A percentile compares a stretch with the other conserved stretches of the same genome.
Evolutionary conservation across 2,888 invertebrate genomes (phyloP).

Genomic region (Hoplodrina ambigua): DNA sequence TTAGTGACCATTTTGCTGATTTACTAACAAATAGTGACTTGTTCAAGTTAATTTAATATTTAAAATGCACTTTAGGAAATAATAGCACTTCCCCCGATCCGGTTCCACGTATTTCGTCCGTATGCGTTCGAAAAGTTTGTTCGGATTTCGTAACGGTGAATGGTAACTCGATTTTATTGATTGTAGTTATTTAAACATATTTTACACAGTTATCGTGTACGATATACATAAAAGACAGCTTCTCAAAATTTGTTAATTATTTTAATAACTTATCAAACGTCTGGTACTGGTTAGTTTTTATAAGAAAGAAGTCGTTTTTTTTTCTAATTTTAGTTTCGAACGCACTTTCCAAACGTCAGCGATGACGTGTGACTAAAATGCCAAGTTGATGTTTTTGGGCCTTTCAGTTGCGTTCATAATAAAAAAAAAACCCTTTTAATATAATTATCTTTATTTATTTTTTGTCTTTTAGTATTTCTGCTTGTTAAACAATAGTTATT

Average conservation of each 20-base stretch:
- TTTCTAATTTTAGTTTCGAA: constrained; percentile 62
- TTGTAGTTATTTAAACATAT: no score
- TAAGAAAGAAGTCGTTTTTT: fast-evolving
- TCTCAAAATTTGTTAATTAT: fast-evolving
- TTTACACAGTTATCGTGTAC: fast-evolving
- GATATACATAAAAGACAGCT: no score
- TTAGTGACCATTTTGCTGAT: constrained; percentile 86
- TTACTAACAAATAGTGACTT: constrained; percentile 69
- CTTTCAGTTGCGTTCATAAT: constrained; percentile 72
- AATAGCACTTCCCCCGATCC: constrained; percentile 4
- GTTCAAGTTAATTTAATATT: constrained; percentile 65
- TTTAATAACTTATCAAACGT: neutral
- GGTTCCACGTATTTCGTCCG: constrained; percentile 59
- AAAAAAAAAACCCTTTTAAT: neutral
- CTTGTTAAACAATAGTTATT: no score
- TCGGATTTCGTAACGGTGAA: neutral
- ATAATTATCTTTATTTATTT: no score
- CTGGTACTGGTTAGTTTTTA: neutral
- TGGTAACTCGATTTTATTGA: neutral
- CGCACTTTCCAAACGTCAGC: constrained; percentile 77
- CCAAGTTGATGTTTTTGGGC: constrained; percentile 51
- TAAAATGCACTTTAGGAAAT: constrained; percentile 51
- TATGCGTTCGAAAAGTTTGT: constrained; percentile 51
- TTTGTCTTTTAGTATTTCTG: no score
- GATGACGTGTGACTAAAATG: constrained; percentile 78